Evolutionary conservation across 2,888 invertebrate genomes (phyloP).

Genomic region (Caenorhabditis sulstoni): DNA sequence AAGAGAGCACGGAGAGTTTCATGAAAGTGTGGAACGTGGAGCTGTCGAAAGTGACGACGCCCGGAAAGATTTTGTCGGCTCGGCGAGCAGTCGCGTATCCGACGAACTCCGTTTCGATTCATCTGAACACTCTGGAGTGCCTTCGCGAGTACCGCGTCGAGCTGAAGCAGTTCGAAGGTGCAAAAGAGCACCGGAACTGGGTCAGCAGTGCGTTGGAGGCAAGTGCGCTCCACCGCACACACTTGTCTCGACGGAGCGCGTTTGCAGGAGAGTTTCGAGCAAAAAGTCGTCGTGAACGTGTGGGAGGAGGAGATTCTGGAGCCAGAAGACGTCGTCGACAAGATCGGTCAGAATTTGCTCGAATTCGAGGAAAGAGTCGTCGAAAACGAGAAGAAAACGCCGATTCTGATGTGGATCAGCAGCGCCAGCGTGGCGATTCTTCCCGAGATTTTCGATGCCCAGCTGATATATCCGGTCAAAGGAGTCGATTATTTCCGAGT

Average conservation of each 20-base stretch:
- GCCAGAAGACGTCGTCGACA: not conserved
- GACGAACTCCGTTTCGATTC: constrained; percentile 23
- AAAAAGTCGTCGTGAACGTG: constrained; percentile 11
- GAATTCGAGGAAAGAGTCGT: not conserved
- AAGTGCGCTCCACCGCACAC: no score
- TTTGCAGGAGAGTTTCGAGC: constrained; percentile 7
- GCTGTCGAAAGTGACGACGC: not conserved
- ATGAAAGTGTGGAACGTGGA: constrained; percentile 27
- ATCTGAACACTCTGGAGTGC: constrained; percentile 31
- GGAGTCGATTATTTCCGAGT: constrained; percentile 13
- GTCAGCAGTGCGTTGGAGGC: constrained; percentile 6
- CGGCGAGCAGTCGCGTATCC: constrained; percentile 31
- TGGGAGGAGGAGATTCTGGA: constrained; percentile 28
- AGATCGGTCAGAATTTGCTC: not conserved
- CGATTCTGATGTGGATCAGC: constrained; percentile 41
- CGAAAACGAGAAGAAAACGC: constrained; percentile 12
- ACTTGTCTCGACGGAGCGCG: no score
- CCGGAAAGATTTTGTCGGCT: constrained; percentile 28
- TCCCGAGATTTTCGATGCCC: constrained; percentile 31
- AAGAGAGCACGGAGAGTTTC: constrained; percentile 24
- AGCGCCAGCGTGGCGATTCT: constrained; percentile 17
- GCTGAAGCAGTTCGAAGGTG: constrained; percentile 29
- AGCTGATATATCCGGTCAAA: constrained; percentile 8
- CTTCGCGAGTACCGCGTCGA: constrained; percentile 23
- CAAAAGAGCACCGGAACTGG: constrained; percentile 25